Conservation (phyloP, 1,140 invertebrate species). For the Eciton burchellii region DNA sequence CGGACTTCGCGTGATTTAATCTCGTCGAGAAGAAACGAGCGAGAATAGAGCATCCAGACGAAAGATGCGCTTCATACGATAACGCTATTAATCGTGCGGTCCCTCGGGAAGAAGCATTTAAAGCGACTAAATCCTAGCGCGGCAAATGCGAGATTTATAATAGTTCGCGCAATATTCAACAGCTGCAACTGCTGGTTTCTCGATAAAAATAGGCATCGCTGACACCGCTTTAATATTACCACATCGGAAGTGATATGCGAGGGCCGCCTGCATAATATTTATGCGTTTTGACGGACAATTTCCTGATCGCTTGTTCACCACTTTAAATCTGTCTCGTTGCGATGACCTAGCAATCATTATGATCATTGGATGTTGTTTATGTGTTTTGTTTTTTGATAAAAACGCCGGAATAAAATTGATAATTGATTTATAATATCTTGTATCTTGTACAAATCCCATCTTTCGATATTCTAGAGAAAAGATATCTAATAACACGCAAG, state of each 20-base stretch:
- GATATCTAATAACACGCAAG: not conserved
- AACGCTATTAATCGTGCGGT: conserved; percentile 12
- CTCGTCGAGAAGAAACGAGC: not conserved
- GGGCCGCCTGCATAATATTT: conserved; percentile 39
- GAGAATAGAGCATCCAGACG: not conserved
- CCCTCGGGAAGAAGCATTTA: conserved; percentile 4
- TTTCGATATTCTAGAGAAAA: not conserved
- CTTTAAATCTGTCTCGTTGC: not conserved
- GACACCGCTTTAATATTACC: conserved; percentile 10
- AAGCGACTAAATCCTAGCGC: not conserved
- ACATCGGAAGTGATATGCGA: not conserved
- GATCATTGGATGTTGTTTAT: not conserved
- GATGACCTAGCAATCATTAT: not conserved
- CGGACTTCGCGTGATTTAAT: not conserved
- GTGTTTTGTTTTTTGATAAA: not conserved
- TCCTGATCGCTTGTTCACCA: conserved; percentile 15
- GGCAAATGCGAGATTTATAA: conserved; percentile 58
- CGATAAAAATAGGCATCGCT: conserved; percentile 63
- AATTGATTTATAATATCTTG: conserved; percentile 13
- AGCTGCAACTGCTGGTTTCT: conserved; percentile 54
- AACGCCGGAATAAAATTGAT: not conserved
- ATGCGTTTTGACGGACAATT: not conserved
- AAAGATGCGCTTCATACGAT: not conserved
- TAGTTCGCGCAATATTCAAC: conserved; percentile 53
- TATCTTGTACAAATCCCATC: not conserved